Base-by-base conservation (phyloP, 1,140 invertebrate genomes). In the Trichogramma pretiosum region DNA sequence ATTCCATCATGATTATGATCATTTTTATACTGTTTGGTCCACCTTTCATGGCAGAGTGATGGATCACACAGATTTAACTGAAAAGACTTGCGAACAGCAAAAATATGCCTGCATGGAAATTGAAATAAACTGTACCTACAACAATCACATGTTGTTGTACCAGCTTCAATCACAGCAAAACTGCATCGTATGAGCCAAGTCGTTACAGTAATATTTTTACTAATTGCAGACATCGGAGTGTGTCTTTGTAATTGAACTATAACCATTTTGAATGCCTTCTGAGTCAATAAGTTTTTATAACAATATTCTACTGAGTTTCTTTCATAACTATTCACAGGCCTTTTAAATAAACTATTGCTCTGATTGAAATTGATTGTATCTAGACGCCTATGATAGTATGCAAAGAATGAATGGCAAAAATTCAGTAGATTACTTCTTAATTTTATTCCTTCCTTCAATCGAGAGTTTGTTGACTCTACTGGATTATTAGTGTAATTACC, bases 401-500 rank as follows among this genome's bases (percentile, higher is more conserved):
- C 22, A 23, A 39, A 39, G 24, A 28, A 28, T 28, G 11, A 28
- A 28, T 28, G 5, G 24, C 11, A 28, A 7, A 7, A 28, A 28
- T 28, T 5, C 5, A 28, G 24, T 28, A 28, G 24, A 11, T 5
- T 11, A 11, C 11, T 5, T 5, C 5, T 11, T 7, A 5, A 28
- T 5, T 28, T 28, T 28, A 11, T 11, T 11, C 24, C n/a, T n/a
- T 13, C 28, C 19, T 46, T 36, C 2, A 46, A 14, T 38, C 21
- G 24, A 23, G 9, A 7, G 17, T 51, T 51, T 1, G 42, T 41
- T 2, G 26, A 34, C 33, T 51, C 43, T 2, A 46, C 14, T 46
- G 24, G 11, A 19, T 51, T 51, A 16, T 51, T 51, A 9, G 49
- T 46, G 1, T 21, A 22, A 32, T 51, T 51, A 2, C 30, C 28